phyloP scores from a whole-genome alignment of 2,888 invertebrate genomes.

The Xestia c-nigrum region DNA sequence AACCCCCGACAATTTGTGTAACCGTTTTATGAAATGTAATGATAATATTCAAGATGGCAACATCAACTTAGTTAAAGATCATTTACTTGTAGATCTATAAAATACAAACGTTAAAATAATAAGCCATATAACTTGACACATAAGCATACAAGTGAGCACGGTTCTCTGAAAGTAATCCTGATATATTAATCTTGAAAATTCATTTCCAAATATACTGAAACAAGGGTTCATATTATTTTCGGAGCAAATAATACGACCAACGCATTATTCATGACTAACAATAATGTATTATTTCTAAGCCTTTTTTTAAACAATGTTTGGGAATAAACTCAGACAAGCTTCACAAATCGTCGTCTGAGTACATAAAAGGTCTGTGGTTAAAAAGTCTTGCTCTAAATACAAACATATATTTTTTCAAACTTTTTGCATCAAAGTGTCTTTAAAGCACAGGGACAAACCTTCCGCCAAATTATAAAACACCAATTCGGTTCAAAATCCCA shows the following conservation, averaged over 20 bases:
- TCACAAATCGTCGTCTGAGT: neutral
- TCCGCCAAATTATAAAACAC: neutral
- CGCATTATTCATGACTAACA: slow-evolving; percentile 11
- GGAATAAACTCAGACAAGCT: neutral
- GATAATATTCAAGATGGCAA: neutral
- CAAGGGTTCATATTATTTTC: slow-evolving; percentile 14
- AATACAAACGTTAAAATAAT: neutral
- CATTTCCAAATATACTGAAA: slow-evolving; percentile 2
- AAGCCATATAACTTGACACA: neutral
- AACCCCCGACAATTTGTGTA: no score
- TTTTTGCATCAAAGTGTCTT: neutral
- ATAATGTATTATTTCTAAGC: slow-evolving; percentile 19
- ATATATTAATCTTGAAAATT: slow-evolving; percentile 17
- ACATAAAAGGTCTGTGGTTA: no score
- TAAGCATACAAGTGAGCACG: neutral
- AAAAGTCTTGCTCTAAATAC: neutral
- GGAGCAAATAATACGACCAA: slow-evolving; percentile 6
- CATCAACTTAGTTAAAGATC: neutral
- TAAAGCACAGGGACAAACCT: neutral
- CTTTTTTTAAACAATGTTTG: neutral
- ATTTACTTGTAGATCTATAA: neutral
- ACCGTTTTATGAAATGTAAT: no score
- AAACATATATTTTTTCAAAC: neutral
- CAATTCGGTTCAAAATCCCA: neutral
- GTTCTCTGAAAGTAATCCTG: slow-evolving; percentile 20